Base-by-base conservation (phyloP, 1,140 invertebrate genomes). In the Lasaia peninsularis region DNA sequence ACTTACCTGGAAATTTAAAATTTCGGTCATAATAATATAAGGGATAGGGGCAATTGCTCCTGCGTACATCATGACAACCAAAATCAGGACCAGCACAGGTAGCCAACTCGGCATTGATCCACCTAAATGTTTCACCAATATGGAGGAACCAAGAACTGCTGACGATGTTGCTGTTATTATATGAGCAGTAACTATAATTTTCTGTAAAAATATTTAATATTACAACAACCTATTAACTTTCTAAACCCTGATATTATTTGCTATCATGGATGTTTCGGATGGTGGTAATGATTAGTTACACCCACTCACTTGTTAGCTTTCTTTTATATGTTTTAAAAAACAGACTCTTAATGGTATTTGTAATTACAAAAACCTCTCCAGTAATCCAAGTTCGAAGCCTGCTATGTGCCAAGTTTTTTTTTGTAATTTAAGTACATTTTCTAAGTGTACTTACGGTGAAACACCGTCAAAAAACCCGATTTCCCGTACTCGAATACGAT, bases 11-110 rank as follows among this genome's bases (percentile, higher is more conserved):
- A 76, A 74, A 48, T 68, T 76, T 28, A 76, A 73, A 40, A 71
- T 63, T 35, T 78, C 76, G 9, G 73, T 50, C 65, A 76, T 70
- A 7, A 78, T 58, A 6, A 78, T 62, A 12, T 65, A 75, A 0
- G 76, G 76, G 14, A 73, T 11, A 0, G 73, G 66, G 9, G 61
- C 62, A 2, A 75, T 40, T 0, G 62, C 71, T 11, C 52, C 68
- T 14, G 67, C 63, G 16, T 66, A 73, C 9, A 54, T 65, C 61
- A 58, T 69, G 1, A 75, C 63, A 0, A 58, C 11, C 0, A 62
- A 24, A 12, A 74, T 44, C 21, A 81, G 68, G 0, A 62, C 52
- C 1, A 67, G 2, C 0, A 77, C 56, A 0, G 71, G 58, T 18
- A 79, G 7, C 75, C 74, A 77, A 21, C 59, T 61, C 0, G 72